These are phyloP conservation scores for Dysmachus trigonus DNA, from an alignment of 2,888 invertebrate genomes.

Conservation along the genomic window DNA sequence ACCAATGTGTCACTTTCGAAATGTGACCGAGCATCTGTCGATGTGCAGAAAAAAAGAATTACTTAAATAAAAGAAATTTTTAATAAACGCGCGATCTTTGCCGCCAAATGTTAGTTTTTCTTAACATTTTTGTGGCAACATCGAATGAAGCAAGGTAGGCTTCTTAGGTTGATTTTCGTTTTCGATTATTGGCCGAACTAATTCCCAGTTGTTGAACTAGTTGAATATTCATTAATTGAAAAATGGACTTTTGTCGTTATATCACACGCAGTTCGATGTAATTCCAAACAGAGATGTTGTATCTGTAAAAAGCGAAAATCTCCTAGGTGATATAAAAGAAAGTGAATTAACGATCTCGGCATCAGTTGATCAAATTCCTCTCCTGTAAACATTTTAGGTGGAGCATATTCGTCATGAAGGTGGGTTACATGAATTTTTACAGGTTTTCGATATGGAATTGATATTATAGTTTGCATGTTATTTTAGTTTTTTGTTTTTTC, in stretches of 20 bases:
- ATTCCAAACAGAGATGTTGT: neutral
- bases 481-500: too few species aligned
- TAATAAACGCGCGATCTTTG: neutral
- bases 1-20: neutral
- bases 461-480: neutral
- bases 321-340: constrained; percentile 24
- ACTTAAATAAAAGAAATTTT: neutral
- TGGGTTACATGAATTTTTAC: neutral
- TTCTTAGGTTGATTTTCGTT: neutral
- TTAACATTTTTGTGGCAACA: neutral
- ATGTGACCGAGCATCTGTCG: neutral
- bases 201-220: neutral
- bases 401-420: constrained; percentile 26
- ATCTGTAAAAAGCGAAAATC: neutral
- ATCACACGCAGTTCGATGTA: neutral
- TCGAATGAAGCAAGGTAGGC: neutral
- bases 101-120: neutral
- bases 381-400: neutral
- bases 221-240: constrained; percentile 27
- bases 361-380: constrained; percentile 29
- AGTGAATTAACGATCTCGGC: constrained; percentile 4
- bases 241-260: neutral
- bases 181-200: neutral
- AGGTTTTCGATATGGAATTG: neutral
- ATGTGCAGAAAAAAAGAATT: neutral